These are phyloP conservation scores for Neodontobutis hainanensis DNA, from an alignment of 2,113 vertebrate genomes.

Conservation along the genomic window DNA sequence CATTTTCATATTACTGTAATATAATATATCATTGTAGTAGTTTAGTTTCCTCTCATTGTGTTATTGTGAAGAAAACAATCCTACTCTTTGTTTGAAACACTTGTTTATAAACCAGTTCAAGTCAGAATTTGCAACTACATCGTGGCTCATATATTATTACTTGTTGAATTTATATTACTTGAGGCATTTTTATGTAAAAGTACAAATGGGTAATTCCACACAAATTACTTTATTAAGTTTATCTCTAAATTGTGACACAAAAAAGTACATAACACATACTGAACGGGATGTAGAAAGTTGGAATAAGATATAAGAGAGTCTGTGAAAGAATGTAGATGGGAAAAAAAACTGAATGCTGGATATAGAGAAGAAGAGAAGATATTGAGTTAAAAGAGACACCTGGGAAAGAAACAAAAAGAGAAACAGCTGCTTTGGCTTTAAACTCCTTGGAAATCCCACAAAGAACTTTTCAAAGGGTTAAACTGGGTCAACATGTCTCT, in stretches of 20 bases:
- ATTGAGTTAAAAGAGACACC: conserved; percentile 57
- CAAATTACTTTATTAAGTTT: background rate
- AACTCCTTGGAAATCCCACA: conserved; percentile 35
- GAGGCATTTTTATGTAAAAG: too few relatives aligned
- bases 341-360: conserved; percentile 5
- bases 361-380: conserved; percentile 7
- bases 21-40: background rate
- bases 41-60: background rate
- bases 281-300: background rate
- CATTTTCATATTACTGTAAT: too few relatives aligned
- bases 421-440: conserved; percentile 65
- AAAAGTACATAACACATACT: background rate
- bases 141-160: background rate
- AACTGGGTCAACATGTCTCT: conserved; percentile 34
- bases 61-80: background rate
- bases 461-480: conserved; percentile 55
- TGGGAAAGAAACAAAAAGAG: conserved; percentile 57
- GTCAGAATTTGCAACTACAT: background rate
- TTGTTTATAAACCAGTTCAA: too few relatives aligned
- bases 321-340: background rate
- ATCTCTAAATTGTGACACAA: background rate
- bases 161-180: background rate
- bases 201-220: too few relatives aligned
- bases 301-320: background rate
- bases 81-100: background rate